Conservation (phyloP, 1,140 invertebrate genomes). For the Drosophila guanche region DNA sequence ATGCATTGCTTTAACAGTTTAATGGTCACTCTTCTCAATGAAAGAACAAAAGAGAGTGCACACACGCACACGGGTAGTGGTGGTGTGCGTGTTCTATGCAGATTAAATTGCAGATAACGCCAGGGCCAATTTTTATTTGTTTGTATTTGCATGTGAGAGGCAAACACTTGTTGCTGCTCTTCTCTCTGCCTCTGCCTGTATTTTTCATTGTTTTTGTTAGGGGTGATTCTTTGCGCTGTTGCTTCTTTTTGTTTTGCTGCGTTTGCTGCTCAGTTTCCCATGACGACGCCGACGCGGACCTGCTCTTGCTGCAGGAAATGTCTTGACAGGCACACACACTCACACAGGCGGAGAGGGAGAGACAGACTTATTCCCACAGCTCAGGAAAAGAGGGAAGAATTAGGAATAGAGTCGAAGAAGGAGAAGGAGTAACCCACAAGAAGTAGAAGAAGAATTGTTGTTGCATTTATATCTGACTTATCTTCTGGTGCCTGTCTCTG, state of each 20-base stretch:
- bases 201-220: conserved; percentile 27
- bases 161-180: conserved; percentile 8
- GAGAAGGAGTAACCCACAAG: too few relatives aligned
- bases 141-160: conserved; percentile 27
- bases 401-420: too few relatives aligned
- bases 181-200: conserved; percentile 9
- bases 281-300: conserved; percentile 41
- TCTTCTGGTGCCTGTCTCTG: neutral
- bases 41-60: too few relatives aligned
- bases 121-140: conserved; percentile 11
- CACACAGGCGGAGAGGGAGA: conserved; percentile 10
- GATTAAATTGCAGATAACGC: conserved; percentile 59
- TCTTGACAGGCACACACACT: conserved; percentile 31
- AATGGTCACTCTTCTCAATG: too few relatives aligned
- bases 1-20: neutral
- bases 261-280: conserved; percentile 64
- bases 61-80: too few relatives aligned
- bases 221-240: conserved; percentile 25
- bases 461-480: conserved; percentile 2
- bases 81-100: conserved; percentile 14
- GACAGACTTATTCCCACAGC: neutral
- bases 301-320: conserved; percentile 54
- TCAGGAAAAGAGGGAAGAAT: conserved; percentile 17
- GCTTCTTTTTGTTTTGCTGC: neutral
- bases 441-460: too few relatives aligned